Conservation (phyloP, 2,888 invertebrate species). For the Dendrolimus pini region DNA sequence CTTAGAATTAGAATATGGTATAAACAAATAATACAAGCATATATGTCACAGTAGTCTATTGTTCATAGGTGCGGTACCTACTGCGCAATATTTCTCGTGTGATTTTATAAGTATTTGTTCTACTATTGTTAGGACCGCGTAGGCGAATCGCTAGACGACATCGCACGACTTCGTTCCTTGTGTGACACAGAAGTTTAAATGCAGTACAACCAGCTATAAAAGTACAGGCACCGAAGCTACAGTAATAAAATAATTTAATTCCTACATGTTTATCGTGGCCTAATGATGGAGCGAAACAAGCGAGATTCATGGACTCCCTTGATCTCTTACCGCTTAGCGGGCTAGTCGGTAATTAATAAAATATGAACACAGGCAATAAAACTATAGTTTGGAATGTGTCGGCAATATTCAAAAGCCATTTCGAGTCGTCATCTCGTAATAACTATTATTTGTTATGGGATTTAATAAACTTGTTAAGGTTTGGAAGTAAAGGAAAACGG, state of each 20-base stretch:
- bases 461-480: conserved; percentile 76
- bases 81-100: conserved; percentile 51
- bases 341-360: conserved; percentile 53
- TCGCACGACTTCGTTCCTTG: conserved; percentile 10
- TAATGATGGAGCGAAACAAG: conserved; percentile 12
- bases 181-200: too few relatives aligned
- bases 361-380: conserved; percentile 60
- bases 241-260: background rate
- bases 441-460: conserved; percentile 72
- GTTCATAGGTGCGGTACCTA: conserved; percentile 56
- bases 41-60: conserved; percentile 38
- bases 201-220: too few relatives aligned
- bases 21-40: background rate
- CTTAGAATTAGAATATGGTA: background rate
- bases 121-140: conserved; percentile 42
- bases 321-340: conserved; percentile 25
- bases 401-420: conserved; percentile 63
- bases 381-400: conserved; percentile 61
- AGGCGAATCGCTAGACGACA: conserved; percentile 38
- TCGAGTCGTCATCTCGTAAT: conserved; percentile 67
- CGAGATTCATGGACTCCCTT: conserved; percentile 16
- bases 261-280: conserved; percentile 4
- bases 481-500: conserved; percentile 63
- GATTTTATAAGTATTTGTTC: conserved; percentile 19
- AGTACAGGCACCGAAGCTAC: background rate